phyloP scores from a whole-genome alignment of 2,113 vertebrate genomes.

The Clarias gariepinus region DNA sequence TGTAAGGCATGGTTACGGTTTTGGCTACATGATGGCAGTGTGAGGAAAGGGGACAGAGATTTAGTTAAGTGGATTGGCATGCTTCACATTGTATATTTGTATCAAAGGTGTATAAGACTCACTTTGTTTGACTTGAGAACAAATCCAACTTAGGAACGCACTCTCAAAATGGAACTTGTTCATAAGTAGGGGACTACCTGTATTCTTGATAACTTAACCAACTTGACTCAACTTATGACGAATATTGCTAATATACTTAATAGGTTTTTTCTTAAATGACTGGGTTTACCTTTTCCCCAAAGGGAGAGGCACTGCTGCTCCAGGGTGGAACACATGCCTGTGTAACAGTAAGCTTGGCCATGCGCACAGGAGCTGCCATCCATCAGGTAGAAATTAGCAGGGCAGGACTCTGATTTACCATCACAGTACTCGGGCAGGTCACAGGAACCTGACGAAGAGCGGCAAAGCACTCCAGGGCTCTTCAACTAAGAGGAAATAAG shows the following conservation, averaged over 20 bases:
- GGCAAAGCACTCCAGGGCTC: slow-evolving; percentile 81
- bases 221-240: not conserved
- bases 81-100: too few species aligned
- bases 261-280: not conserved
- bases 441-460: slow-evolving; percentile 78
- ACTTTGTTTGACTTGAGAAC: too few species aligned
- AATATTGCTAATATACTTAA: not conserved
- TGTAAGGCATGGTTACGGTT: too few species aligned
- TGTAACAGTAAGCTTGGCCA: slow-evolving; percentile 90
- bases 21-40: too few species aligned
- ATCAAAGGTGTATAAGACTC: too few species aligned
- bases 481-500: slow-evolving; percentile 73
- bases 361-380: slow-evolving; percentile 81
- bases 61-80: too few species aligned
- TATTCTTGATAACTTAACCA: too few species aligned
- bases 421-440: slow-evolving; percentile 93
- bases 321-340: slow-evolving; percentile 93
- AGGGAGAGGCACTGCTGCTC: slow-evolving; percentile 89
- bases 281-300: slow-evolving; percentile 80
- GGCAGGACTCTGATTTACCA: slow-evolving; percentile 84
- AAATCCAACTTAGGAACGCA: too few species aligned
- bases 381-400: slow-evolving; percentile 88
- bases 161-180: too few species aligned
- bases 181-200: too few species aligned
- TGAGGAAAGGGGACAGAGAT: too few species aligned